Percentiles rank a stretch among this genome's conserved stretches.
phyloP scores from a whole-genome alignment of 1,140 invertebrate genomes.

The Drosophila tani region DNA sequence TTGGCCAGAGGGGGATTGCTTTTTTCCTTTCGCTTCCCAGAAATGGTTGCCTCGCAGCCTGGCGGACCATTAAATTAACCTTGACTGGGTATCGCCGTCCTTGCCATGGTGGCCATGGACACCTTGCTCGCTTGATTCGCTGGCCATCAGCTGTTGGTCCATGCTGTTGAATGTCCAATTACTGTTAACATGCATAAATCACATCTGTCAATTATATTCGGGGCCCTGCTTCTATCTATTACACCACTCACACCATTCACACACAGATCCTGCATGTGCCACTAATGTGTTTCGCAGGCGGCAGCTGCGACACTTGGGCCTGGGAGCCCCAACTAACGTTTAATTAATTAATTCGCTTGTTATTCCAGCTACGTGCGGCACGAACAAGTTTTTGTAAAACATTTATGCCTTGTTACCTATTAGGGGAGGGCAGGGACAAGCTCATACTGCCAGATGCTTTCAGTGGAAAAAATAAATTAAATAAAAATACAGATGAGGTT shows the following conservation, averaged over 20 bases:
- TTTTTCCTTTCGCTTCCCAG: constrained; percentile 14
- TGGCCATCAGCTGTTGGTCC: constrained; percentile 34
- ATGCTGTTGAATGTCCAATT: constrained; percentile 53
- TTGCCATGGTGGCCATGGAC: constrained; percentile 16
- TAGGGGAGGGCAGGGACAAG: neutral
- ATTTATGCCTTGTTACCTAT: constrained; percentile 49
- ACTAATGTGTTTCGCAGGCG: constrained; percentile 66
- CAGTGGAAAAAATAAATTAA: neutral
- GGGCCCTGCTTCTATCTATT: constrained; percentile 20
- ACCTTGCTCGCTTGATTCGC: constrained; percentile 28
- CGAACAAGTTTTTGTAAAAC: constrained; percentile 52
- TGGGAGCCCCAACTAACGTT: constrained; percentile 52
- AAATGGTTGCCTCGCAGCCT: constrained; percentile 9
- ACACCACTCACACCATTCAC: constrained; percentile 1
- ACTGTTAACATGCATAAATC: constrained; percentile 63
- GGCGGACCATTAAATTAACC: constrained; percentile 40
- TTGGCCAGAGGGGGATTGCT: constrained; percentile 10
- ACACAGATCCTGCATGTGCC: constrained; percentile 36
- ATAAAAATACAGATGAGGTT: neutral
- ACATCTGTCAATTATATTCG: constrained; percentile 66
- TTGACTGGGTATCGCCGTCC: constrained; percentile 18
- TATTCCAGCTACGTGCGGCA: constrained; percentile 59
- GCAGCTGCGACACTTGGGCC: constrained; percentile 72
- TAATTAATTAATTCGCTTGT: constrained; percentile 80
- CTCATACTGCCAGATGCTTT: neutral